These are phyloP conservation scores for Neodiprion virginianus DNA, from an alignment of 1,140 invertebrate genomes.

Conservation along the genomic window DNA sequence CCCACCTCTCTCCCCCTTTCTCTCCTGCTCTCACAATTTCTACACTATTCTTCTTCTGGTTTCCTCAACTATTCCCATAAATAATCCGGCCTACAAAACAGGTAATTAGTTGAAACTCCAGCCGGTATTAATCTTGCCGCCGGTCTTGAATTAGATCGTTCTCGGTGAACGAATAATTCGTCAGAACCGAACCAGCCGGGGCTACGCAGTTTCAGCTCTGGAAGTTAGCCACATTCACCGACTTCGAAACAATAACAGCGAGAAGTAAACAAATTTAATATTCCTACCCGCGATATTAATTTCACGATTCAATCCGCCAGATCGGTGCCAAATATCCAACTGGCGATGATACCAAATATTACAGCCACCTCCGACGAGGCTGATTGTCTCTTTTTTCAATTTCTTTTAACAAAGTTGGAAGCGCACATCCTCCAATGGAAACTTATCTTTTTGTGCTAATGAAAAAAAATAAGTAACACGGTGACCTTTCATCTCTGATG, in stretches of 20 bases:
- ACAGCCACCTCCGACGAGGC: too few species aligned
- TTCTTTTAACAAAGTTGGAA: background rate
- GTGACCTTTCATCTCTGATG: constrained; percentile 33
- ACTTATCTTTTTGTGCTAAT: constrained; percentile 21
- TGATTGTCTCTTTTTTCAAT: too few species aligned
- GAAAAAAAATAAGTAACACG: constrained; percentile 24
- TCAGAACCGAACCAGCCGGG: too few species aligned
- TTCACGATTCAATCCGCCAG: too few species aligned
- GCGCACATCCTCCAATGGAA: background rate
- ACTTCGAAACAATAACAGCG: too few species aligned
- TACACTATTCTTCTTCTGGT: background rate
- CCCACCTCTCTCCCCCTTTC: constrained; percentile 19
- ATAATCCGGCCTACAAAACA: background rate
- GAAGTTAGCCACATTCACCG: too few species aligned
- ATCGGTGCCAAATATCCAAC: too few species aligned
- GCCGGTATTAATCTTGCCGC: background rate
- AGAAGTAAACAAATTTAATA: too few species aligned
- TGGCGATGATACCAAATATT: too few species aligned
- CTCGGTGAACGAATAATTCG: too few species aligned
- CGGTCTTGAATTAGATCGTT: background rate
- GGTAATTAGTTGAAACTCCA: background rate
- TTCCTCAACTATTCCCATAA: background rate
- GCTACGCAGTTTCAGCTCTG: too few species aligned
- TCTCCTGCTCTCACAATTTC: background rate
- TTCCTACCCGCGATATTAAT: too few species aligned